Conservation (phyloP, 1,140 invertebrate species). For the Drosophila arawakana region DNA sequence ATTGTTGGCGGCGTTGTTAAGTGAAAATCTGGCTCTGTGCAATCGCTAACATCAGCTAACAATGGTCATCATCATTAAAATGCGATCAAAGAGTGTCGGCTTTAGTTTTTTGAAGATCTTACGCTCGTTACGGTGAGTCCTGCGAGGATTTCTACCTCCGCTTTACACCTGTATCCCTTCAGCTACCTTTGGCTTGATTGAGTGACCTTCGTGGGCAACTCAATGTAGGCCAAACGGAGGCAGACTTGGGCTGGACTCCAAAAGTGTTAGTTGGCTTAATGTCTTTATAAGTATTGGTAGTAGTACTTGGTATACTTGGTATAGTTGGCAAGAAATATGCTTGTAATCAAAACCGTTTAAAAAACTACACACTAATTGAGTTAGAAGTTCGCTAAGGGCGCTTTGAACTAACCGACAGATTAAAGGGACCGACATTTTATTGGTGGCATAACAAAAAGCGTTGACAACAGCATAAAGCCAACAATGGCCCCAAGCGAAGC, state of each 20-base stretch:
- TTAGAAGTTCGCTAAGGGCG: slow-evolving; percentile 66
- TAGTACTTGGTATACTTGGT: not conserved
- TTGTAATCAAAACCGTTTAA: slow-evolving; percentile 83
- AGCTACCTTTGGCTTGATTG: slow-evolving; percentile 44
- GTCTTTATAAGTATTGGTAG: slow-evolving; percentile 68
- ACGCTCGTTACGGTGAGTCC: slow-evolving; percentile 37
- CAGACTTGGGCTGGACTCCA: slow-evolving; percentile 33
- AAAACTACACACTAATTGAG: slow-evolving; percentile 79
- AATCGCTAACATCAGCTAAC: slow-evolving; percentile 83
- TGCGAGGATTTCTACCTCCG: not conserved
- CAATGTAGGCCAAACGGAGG: slow-evolving; percentile 58
- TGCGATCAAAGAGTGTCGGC: slow-evolving; percentile 72
- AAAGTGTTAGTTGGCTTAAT: slow-evolving; percentile 64
- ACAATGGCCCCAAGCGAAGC: slow-evolving; percentile 60
- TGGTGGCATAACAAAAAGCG: slow-evolving; percentile 81
- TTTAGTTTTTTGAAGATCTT: slow-evolving; percentile 35
- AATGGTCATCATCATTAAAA: slow-evolving; percentile 84
- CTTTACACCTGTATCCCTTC: not conserved
- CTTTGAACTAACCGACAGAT: slow-evolving; percentile 75
- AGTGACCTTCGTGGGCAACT: slow-evolving; percentile 62
- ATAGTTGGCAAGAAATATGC: slow-evolving; percentile 52
- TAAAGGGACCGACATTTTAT: slow-evolving; percentile 66
- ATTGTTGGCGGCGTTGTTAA: slow-evolving; percentile 69
- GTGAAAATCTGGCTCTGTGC: slow-evolving; percentile 75
- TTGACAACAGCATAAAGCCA: slow-evolving; percentile 81